phyloP scores from a whole-genome alignment of 2,888 invertebrate species.

The Hyalella azteca region DNA sequence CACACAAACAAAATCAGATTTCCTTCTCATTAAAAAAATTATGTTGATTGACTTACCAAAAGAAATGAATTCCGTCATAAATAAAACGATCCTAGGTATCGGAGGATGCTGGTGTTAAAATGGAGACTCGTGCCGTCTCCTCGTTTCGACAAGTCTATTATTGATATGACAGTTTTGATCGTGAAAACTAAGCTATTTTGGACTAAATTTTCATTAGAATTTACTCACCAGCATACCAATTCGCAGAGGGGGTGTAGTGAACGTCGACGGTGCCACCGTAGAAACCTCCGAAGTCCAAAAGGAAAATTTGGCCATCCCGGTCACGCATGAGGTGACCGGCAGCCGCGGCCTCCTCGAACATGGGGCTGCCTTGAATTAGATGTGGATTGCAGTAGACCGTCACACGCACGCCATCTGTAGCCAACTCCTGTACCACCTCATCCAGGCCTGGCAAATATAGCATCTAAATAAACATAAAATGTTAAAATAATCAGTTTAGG shows the following conservation, averaged over 20 bases:
- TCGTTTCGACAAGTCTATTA: too few relatives aligned
- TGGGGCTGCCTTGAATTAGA: slow-evolving; percentile 59
- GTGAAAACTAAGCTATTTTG: too few relatives aligned
- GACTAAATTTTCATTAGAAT: too few relatives aligned
- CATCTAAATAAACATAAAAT: too few relatives aligned
- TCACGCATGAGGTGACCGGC: slow-evolving; percentile 58
- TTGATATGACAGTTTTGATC: too few relatives aligned
- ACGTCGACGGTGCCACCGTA: slow-evolving; percentile 62
- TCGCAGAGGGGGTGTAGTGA: slow-evolving; percentile 61
- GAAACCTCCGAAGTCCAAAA: slow-evolving; percentile 60
- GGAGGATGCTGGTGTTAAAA: too few relatives aligned
- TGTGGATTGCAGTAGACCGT: slow-evolving; percentile 59
- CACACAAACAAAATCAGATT: neutral
- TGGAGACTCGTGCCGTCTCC: too few relatives aligned
- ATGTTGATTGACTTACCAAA: too few relatives aligned
- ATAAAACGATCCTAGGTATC: too few relatives aligned
- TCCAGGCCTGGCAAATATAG: too few relatives aligned
- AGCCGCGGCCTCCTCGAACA: slow-evolving; percentile 58
- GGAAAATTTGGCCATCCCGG: slow-evolving; percentile 50
- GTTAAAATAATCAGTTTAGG: too few relatives aligned
- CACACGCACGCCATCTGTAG: slow-evolving; percentile 56
- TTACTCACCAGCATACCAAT: slow-evolving; percentile 61
- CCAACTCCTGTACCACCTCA: slow-evolving; percentile 53
- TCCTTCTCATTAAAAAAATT: neutral
- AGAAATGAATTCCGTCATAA: too few relatives aligned